A percentile compares a stretch with the other conserved stretches of the same genome.
Evolutionary conservation across 1,140 invertebrate genomes (phyloP).

Genomic region (Drosophila pallidifrons): DNA sequence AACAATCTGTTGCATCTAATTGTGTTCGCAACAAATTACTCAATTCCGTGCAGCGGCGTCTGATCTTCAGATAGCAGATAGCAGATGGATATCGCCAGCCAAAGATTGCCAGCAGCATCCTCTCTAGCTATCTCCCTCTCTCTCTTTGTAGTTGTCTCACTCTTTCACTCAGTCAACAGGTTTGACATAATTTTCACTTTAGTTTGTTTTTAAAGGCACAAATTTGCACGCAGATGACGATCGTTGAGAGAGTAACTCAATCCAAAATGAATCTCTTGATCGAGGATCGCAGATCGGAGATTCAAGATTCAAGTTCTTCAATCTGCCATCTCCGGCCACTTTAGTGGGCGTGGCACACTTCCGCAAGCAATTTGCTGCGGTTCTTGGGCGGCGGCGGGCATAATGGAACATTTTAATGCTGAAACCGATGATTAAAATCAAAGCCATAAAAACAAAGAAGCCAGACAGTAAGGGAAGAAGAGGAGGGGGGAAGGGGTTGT

Average conservation of each 20-base stretch:
- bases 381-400: constrained; percentile 60
- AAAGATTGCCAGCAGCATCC: constrained; percentile 7
- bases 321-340: constrained; percentile 50
- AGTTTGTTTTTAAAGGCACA: constrained; percentile 81
- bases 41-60: constrained; percentile 61
- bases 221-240: constrained; percentile 73
- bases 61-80: constrained; percentile 36
- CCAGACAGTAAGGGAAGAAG: not conserved
- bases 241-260: constrained; percentile 67
- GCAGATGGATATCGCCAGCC: constrained; percentile 35
- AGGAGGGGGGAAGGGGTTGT: not conserved
- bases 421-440: constrained; percentile 79
- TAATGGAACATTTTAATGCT: constrained; percentile 82
- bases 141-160: not conserved
- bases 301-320: not conserved
- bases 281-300: constrained; percentile 1
- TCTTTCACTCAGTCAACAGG: constrained; percentile 56
- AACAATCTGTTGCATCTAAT: constrained; percentile 83
- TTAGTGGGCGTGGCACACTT: constrained; percentile 73
- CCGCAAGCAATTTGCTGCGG: constrained; percentile 77
- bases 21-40: constrained; percentile 80
- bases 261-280: constrained; percentile 38
- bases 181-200: constrained; percentile 82
- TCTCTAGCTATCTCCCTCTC: not conserved
- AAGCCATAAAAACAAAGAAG: constrained; percentile 52